Conservation (phyloP, 2,113 vertebrate species). For the Calypte anna region DNA sequence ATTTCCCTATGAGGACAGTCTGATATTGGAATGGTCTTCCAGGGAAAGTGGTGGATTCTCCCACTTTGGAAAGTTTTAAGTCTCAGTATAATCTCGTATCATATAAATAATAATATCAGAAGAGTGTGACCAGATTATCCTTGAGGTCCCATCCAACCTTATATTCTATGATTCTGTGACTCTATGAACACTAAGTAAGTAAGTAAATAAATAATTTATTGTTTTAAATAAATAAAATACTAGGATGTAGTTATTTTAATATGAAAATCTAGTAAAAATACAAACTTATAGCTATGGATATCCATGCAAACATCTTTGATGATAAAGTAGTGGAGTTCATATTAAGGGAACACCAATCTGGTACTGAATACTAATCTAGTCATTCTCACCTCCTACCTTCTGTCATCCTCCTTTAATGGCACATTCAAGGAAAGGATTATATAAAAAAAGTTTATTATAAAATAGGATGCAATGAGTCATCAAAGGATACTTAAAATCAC, state of each 20-base stretch:
- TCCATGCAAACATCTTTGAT: constrained; percentile 10
- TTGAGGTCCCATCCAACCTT: no score
- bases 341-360: constrained; percentile 50
- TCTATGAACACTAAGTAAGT: background rate
- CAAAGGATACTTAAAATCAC: constrained; percentile 50
- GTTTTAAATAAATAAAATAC: background rate
- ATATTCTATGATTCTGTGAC: no score
- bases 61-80: no score
- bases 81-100: no score
- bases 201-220: background rate
- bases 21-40: no score
- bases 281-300: background rate
- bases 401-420: constrained; percentile 57
- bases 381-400: constrained; percentile 55
- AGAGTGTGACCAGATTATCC: no score
- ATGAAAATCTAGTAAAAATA: background rate
- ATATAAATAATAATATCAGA: no score
- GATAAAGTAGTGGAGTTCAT: constrained; percentile 23
- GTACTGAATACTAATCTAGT: constrained; percentile 37
- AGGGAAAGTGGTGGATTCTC: no score
- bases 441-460: constrained; percentile 67
- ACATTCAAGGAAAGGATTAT: constrained; percentile 56
- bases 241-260: background rate
- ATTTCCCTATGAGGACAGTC: no score
- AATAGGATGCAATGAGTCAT: constrained; percentile 68